Conservation (phyloP, 2,113 vertebrate species). For the Numenius arquata region DNA sequence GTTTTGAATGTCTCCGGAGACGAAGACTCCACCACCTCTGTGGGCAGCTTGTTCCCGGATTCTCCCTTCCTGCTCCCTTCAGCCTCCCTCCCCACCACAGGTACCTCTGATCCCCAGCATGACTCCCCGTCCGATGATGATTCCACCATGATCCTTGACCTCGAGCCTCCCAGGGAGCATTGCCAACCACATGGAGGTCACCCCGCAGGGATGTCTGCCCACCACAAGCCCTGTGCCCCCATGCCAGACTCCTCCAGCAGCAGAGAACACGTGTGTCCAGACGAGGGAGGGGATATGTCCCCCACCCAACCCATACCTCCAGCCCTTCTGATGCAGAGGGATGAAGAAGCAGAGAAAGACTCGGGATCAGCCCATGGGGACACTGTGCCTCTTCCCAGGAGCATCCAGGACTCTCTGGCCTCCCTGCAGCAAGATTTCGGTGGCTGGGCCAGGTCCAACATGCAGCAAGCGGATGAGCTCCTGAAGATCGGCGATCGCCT, state of each 20-base stretch:
- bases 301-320: not conserved
- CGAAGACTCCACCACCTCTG: too few species aligned
- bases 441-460: not conserved
- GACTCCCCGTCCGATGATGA: rapidly evolving
- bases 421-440: not conserved
- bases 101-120: not conserved
- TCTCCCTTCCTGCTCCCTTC: not conserved
- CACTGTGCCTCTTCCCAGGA: not conserved
- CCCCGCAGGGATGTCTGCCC: rapidly evolving
- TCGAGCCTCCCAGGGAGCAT: not conserved
- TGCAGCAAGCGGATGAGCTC: not conserved
- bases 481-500: not conserved
- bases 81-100: not conserved
- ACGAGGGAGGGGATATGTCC: not conserved
- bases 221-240: not conserved
- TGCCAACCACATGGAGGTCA: not conserved
- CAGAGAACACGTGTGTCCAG: not conserved
- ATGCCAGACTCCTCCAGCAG: rapidly evolving
- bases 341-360: not conserved
- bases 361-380: not conserved
- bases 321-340: not conserved
- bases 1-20: too few species aligned
- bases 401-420: not conserved
- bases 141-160: not conserved
- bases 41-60: not conserved